These are phyloP conservation scores for Uromys caudimaculatus DNA, from an alignment of 2,797 vertebrate species.

Conservation along the genomic window DNA sequence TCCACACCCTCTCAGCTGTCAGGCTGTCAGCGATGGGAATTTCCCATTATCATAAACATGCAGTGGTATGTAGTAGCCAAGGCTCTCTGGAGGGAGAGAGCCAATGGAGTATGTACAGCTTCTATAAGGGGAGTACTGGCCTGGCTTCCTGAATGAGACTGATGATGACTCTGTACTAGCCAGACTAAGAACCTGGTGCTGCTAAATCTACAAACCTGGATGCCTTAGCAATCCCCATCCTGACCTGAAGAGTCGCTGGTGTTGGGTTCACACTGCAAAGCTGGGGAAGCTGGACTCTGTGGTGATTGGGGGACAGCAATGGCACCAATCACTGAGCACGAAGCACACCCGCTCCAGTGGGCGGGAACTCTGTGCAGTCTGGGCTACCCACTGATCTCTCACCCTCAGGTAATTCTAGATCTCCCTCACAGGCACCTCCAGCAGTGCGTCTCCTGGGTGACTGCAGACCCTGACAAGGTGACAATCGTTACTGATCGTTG, in stretches of 20 bases:
- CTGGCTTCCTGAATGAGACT: background rate
- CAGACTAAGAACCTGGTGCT: background rate
- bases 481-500: background rate
- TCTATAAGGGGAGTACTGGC: background rate
- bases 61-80: background rate
- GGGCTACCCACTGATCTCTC: too few relatives aligned
- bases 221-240: background rate
- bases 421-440: background rate
- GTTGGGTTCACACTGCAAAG: background rate
- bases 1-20: too few relatives aligned
- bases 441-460: background rate
- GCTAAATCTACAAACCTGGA: background rate
- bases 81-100: background rate
- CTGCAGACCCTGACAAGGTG: background rate
- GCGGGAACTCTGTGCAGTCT: background rate
- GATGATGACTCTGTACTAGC: accelerated
- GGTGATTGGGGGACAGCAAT: background rate
- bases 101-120: background rate
- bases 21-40: background rate
- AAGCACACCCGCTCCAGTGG: background rate
- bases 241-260: background rate
- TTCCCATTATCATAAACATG: background rate
- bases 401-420: too few relatives aligned
- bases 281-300: background rate
- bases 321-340: background rate